These are phyloP conservation scores for Megalops atlanticus DNA, from an alignment of 2,113 vertebrate genomes.

Conservation along the genomic window DNA sequence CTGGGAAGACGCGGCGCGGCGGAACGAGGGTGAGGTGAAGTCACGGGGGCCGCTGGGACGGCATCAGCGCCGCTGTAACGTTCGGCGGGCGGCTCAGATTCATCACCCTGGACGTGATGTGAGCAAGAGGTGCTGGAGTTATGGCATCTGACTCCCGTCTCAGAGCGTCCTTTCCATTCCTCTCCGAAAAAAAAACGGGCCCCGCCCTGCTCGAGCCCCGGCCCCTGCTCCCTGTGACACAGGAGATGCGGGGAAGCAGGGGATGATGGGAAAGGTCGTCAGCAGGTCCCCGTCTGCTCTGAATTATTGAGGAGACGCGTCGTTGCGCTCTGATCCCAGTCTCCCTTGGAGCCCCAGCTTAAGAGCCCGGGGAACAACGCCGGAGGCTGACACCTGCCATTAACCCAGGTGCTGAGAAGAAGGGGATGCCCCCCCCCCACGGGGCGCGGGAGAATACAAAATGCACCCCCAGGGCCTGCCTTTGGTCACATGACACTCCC, in stretches of 20 bases:
- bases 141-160: neutral
- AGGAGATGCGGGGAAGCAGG: neutral
- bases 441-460: neutral
- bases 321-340: neutral
- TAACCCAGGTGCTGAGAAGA: neutral
- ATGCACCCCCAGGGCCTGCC: neutral
- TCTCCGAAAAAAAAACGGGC: neutral
- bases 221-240: neutral
- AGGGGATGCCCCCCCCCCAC: neutral
- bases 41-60: too few relatives aligned
- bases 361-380: neutral
- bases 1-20: neutral
- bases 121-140: neutral
- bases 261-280: neutral
- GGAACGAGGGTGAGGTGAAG: neutral
- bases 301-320: neutral
- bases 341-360: neutral
- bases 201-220: neutral
- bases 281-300: neutral
- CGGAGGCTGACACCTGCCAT: neutral
- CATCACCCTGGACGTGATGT: neutral
- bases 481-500: neutral
- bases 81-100: neutral
- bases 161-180: neutral
- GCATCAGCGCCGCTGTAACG: neutral